Base-by-base conservation (phyloP, 2,888 invertebrate genomes). In the Sesamia inferens region DNA sequence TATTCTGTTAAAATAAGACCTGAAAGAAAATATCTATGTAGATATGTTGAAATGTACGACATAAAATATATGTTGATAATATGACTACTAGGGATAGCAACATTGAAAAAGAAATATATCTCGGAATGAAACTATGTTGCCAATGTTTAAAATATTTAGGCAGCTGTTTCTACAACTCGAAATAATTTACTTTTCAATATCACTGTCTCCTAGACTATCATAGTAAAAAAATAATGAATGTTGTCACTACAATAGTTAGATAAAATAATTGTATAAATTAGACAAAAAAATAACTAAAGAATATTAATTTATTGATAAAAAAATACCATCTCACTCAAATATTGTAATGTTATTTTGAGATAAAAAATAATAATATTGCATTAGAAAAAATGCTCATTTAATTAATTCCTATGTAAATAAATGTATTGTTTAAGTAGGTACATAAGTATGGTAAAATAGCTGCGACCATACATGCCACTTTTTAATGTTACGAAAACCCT, bases 361-460 rank as follows among this genome's bases (percentile, higher is more conserved):
- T 78, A 76, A 79, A 75, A 59, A 78, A 67, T 62, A 59, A 79
- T 75, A 44, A 80, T 79, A 79, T 83, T 74, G 82, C 87, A 85
- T 84, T 80, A 78, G 59, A 65, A 73, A 61, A 82, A 82, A 85
- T 87, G 88, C 88, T 90, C 89, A 88, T 88, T 84, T 77, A 90
- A 92, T 86, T 88, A 93, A 83, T 86, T 95, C 95, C 95, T 95
- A 94, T 96, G 95, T 95, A 95, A 90, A 95, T 96, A 95, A 90
- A 84, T 81, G 67, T 85, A 87, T 82, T 82, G 66, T 76, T 85
- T 90, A 92, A 82, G 89, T n/a, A n/a, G n/a, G n/a, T 86, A 88
- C 80, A 68, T 72, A 78, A 80, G 81, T 85, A 87, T 87, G 82
- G 85, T 88, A 74, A 67, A 68, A 74, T 78, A 76, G 62, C 79